phyloP scores from a whole-genome alignment of 2,113 vertebrate species.

The Channa maculata region DNA sequence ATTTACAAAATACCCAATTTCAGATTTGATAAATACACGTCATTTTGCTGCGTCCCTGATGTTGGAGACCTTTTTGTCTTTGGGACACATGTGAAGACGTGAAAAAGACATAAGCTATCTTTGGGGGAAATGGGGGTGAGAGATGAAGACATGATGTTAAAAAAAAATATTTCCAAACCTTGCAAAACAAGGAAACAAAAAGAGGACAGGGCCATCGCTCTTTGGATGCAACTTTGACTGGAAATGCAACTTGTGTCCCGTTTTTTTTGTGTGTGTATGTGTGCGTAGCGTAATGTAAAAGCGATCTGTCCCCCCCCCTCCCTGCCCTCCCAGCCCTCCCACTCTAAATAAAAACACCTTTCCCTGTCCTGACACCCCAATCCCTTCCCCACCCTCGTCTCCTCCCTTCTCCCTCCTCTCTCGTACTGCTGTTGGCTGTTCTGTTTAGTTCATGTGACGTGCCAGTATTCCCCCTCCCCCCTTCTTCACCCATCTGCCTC shows the following conservation, averaged over 20 bases:
- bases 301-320: conserved; percentile 74
- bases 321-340: neutral
- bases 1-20: neutral
- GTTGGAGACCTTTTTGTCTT: neutral
- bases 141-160: neutral
- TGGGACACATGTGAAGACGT: too few species aligned
- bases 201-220: conserved; percentile 58
- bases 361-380: conserved; percentile 1
- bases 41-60: neutral
- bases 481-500: conserved; percentile 32
- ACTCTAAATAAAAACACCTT: conserved; percentile 25
- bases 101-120: neutral
- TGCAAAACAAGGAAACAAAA: neutral
- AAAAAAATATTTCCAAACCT: conserved; percentile 14
- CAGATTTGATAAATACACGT: neutral
- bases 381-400: conserved; percentile 20
- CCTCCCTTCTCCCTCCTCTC: conserved; percentile 62
- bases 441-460: conserved; percentile 87
- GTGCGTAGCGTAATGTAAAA: conserved; percentile 87
- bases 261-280: conserved; percentile 87
- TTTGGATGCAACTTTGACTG: conserved; percentile 79
- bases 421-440: conserved; percentile 87
- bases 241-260: conserved; percentile 88
- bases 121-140: neutral
- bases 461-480: conserved; percentile 78